phyloP scores from a whole-genome alignment of 2,113 vertebrate genomes.

The Hippocampus comes region DNA sequence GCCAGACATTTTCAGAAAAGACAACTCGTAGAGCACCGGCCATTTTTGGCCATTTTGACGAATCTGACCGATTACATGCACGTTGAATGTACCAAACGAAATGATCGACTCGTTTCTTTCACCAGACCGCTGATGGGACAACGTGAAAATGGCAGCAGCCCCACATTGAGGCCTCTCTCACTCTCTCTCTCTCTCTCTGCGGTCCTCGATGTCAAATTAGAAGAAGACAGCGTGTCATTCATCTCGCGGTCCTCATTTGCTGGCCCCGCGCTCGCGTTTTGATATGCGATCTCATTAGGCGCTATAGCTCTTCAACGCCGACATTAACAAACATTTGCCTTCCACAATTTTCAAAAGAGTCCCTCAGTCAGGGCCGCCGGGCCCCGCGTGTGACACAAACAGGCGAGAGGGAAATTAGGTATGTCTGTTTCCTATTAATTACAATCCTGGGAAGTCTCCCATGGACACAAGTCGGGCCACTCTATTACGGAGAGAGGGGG shows the following conservation, averaged over 20 bases:
- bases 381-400: constrained; percentile 72
- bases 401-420: constrained; percentile 78
- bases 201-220: constrained; percentile 43
- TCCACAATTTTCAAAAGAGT: constrained; percentile 64
- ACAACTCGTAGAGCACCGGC: too few relatives aligned
- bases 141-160: not conserved
- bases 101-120: too few relatives aligned
- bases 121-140: not conserved
- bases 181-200: constrained; percentile 3
- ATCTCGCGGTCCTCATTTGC: constrained; percentile 60
- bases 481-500: constrained; percentile 73
- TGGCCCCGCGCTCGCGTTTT: constrained; percentile 55
- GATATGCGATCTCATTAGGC: constrained; percentile 62
- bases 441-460: constrained; percentile 78
- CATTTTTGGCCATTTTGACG: too few relatives aligned
- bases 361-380: constrained; percentile 65
- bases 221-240: constrained; percentile 47
- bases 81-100: too few relatives aligned
- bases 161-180: constrained; percentile 9
- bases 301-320: constrained; percentile 60
- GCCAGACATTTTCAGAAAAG: too few relatives aligned
- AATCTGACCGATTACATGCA: too few relatives aligned
- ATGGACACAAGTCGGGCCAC: constrained; percentile 68
- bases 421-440: constrained; percentile 82
- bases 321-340: constrained; percentile 71